Conservation (phyloP, 2,797 vertebrate species). For the Pogoniulus pusillus region DNA sequence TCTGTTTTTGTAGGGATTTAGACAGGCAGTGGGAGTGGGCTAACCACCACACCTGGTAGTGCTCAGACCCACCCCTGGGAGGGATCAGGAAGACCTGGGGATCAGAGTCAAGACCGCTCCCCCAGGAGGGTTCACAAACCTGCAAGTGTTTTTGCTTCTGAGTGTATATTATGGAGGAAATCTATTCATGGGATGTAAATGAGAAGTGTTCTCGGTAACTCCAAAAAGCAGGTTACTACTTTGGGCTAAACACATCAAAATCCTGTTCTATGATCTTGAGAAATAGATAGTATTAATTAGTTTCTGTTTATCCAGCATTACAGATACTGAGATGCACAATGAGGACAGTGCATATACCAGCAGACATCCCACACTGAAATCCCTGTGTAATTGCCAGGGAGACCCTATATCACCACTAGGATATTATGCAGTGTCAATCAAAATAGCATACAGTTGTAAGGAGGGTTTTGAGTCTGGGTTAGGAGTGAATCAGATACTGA, state of each 20-base stretch:
- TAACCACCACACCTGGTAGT: too few species aligned
- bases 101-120: too few species aligned
- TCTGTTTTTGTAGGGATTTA: too few species aligned
- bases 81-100: too few species aligned
- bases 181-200: neutral
- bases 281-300: neutral
- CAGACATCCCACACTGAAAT: neutral
- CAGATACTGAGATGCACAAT: neutral
- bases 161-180: neutral
- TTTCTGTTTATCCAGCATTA: neutral
- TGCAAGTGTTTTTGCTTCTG: neutral
- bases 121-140: too few species aligned
- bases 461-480: too few species aligned
- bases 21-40: too few species aligned
- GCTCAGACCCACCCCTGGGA: too few species aligned
- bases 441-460: neutral
- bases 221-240: too few species aligned
- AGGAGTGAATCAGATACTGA: too few species aligned
- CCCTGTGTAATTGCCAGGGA: neutral
- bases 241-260: neutral
- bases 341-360: neutral
- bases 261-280: neutral
- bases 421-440: rapidly evolving
- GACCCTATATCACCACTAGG: neutral
- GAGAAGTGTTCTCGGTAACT: neutral